Conservation (phyloP, 2,888 invertebrate genomes). For the Cantharis lateralis region DNA sequence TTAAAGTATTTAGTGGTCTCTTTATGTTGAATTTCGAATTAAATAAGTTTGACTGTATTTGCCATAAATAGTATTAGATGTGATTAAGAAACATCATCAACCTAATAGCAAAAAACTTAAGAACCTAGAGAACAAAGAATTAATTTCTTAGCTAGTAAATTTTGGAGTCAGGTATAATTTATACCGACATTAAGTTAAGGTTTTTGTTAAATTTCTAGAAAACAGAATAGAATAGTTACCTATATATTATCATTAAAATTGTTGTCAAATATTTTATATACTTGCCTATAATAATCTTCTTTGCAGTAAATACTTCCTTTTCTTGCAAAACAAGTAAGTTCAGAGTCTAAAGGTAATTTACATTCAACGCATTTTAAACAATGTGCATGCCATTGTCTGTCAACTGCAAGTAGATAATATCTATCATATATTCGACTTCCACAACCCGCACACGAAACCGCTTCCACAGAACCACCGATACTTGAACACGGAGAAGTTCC, state of each 20-base stretch:
- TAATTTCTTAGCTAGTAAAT: not conserved
- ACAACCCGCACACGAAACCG: conserved; percentile 63
- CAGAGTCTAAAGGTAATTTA: conserved; percentile 80
- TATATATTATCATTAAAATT: not conserved
- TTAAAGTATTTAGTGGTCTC: no score
- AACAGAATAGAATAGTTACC: not conserved
- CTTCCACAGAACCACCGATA: conserved; percentile 51
- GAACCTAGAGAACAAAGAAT: no score
- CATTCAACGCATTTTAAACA: conserved; percentile 87
- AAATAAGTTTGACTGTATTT: no score
- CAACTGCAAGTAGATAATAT: conserved; percentile 80
- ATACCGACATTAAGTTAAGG: not conserved
- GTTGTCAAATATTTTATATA: conserved; percentile 13
- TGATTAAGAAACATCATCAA: no score
- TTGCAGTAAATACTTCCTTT: conserved; percentile 93
- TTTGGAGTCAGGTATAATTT: not conserved
- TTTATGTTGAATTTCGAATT: no score
- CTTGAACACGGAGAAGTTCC: conserved; percentile 56
- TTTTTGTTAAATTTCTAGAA: not conserved
- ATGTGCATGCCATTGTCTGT: conserved; percentile 86
- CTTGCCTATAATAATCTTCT: conserved; percentile 91
- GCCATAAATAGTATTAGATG: no score
- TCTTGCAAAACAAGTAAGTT: conserved; percentile 86
- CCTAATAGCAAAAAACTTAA: no score
- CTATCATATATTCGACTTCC: conserved; percentile 66